These are phyloP conservation scores for Toxotes jaculatrix DNA, from an alignment of 2,113 vertebrate species.

Conservation along the genomic window DNA sequence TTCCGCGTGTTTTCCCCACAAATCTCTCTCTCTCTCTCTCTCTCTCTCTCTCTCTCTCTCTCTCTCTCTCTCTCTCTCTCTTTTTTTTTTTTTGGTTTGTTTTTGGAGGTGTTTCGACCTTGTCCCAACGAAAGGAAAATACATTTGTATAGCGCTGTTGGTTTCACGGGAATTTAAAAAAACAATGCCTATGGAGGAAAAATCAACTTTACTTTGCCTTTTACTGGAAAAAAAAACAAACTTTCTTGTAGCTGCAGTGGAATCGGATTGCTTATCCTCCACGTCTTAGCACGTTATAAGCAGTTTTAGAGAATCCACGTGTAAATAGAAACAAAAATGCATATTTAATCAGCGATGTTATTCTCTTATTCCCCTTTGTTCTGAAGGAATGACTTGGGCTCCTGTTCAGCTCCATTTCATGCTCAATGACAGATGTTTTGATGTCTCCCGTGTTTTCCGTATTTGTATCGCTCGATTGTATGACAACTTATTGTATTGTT, in stretches of 20 bases:
- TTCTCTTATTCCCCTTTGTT: conserved; percentile 52
- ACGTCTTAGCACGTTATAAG: conserved; percentile 45
- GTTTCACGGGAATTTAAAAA: conserved; percentile 10
- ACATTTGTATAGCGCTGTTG: conserved; percentile 42
- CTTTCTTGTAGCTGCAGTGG: conserved; percentile 66
- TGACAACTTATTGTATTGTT: conserved; percentile 88
- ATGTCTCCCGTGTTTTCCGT: conserved; percentile 82
- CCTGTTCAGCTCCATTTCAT: conserved; percentile 69
- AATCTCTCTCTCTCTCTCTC: background rate
- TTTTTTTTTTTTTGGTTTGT: conserved; percentile 1
- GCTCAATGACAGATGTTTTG: conserved; percentile 75
- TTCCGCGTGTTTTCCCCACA: conserved; percentile 24
- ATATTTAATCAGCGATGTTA: conserved; percentile 80
- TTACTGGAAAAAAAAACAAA: conserved; percentile 52
- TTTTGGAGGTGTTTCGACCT: conserved; percentile 7
- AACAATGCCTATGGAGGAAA: conserved; percentile 16
- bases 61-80: background rate
- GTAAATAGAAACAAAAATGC: conserved; percentile 76
- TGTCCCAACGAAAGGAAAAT: conserved; percentile 8
- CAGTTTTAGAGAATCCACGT: conserved; percentile 66
- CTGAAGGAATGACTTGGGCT: conserved; percentile 60
- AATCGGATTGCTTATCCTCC: conserved; percentile 46
- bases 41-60: background rate
- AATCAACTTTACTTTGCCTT: conserved; percentile 48
- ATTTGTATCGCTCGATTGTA: conserved; percentile 86